A percentile compares a stretch with the other conserved stretches of the same genome.
Conservation (phyloP, 1,140 invertebrate species). For the Cydia strobilella region DNA sequence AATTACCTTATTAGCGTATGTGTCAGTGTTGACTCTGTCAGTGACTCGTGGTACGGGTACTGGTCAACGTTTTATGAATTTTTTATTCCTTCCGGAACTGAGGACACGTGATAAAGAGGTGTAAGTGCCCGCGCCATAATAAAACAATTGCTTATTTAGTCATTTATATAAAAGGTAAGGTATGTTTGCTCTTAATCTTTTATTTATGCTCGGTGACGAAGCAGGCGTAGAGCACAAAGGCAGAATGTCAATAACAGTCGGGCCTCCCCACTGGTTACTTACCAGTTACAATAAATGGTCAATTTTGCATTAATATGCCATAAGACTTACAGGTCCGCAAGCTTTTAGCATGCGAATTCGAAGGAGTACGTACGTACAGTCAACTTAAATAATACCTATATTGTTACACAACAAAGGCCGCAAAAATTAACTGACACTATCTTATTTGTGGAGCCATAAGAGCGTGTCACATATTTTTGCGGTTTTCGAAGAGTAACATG, state of each 20-base stretch:
- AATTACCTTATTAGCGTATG: no score
- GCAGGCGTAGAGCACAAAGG: conserved; percentile 43
- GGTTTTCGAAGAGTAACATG: no score
- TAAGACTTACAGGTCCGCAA: conserved; percentile 35
- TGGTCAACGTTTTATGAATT: no score
- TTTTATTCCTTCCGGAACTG: neutral
- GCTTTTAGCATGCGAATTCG: neutral
- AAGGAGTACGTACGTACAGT: neutral
- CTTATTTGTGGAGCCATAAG: no score
- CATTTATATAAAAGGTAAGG: conserved; percentile 21
- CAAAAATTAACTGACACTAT: no score
- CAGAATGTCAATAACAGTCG: conserved; percentile 59
- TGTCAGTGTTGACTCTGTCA: no score
- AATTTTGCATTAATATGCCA: conserved; percentile 21
- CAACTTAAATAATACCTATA: no score
- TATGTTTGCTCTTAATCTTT: conserved; percentile 43
- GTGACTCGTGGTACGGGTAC: no score
- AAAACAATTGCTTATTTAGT: neutral
- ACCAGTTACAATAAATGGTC: conserved; percentile 25
- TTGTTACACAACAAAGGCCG: no score
- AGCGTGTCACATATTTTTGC: no score
- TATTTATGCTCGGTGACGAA: conserved; percentile 45
- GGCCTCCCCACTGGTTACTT: conserved; percentile 51
- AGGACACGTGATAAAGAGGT: neutral
- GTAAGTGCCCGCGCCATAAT: neutral